A percentile compares a stretch with the other conserved stretches of the same genome.
phyloP scores from a whole-genome alignment of 2,888 invertebrate species.

The Aspidiotus destructor region DNA sequence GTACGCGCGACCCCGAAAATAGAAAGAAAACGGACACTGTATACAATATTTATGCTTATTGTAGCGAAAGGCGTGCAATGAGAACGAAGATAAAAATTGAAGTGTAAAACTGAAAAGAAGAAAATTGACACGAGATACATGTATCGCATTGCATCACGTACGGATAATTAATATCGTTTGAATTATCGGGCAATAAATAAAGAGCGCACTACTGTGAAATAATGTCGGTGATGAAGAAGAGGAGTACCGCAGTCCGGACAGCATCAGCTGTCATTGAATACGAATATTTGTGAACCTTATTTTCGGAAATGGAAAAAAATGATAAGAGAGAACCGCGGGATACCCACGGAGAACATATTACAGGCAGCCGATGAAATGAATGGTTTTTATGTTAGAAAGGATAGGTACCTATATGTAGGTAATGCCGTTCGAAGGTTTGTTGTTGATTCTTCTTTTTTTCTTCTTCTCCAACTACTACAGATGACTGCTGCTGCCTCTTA shows the following conservation, averaged over 20 bases:
- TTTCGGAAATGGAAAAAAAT: background rate
- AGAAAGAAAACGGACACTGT: too few relatives aligned
- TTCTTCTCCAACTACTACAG: background rate
- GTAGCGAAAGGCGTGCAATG: too few relatives aligned
- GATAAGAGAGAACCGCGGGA: constrained; percentile 4
- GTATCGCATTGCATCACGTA: too few relatives aligned
- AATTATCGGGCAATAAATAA: background rate
- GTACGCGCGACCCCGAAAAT: too few relatives aligned
- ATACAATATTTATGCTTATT: too few relatives aligned
- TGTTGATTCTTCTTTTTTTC: background rate
- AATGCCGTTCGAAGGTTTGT: constrained; percentile 7
- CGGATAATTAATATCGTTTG: background rate
- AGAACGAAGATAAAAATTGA: too few relatives aligned
- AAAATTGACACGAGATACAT: too few relatives aligned
- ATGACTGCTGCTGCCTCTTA: too few relatives aligned
- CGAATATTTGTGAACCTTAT: background rate
- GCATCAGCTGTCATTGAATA: background rate
- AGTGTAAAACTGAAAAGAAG: too few relatives aligned
- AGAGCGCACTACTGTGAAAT: background rate
- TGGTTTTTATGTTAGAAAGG: constrained; percentile 15
- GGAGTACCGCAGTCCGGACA: background rate
- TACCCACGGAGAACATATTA: background rate
- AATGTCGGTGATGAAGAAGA: background rate
- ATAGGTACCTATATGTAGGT: constrained; percentile 3
- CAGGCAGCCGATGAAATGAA: constrained; percentile 8